A percentile compares a stretch with the other conserved stretches of the same genome.
These are phyloP conservation scores for Candoia aspera DNA, from an alignment of 2,113 vertebrate genomes.

Conservation along the genomic window DNA sequence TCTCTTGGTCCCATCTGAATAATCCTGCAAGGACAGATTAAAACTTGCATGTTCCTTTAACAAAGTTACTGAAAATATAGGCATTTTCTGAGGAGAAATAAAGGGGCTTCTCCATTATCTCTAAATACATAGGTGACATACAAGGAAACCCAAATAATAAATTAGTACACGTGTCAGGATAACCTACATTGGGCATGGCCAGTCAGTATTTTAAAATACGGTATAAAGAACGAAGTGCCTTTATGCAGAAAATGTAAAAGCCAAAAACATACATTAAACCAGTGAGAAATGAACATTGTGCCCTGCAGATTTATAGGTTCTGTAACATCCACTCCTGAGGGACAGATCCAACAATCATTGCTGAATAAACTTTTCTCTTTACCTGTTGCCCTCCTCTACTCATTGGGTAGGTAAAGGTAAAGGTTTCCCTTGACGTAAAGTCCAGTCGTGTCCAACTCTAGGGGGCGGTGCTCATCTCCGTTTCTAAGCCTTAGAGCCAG, in stretches of 20 bases:
- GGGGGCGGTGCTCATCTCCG: no score
- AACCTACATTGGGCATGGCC: background rate
- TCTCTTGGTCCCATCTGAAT: conserved; percentile 29
- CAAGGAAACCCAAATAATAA: background rate
- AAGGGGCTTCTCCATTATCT: background rate
- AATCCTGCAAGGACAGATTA: background rate
- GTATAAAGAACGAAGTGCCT: background rate
- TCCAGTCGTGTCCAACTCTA: no score
- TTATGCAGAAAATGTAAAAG: background rate
- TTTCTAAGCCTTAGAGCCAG: no score
- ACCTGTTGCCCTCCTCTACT: background rate
- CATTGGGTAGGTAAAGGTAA: no score
- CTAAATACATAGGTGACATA: background rate
- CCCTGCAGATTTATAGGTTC: background rate
- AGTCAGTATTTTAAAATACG: background rate
- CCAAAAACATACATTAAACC: background rate
- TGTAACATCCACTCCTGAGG: background rate
- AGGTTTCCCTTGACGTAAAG: no score
- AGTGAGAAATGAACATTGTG: background rate
- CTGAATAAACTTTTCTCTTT: background rate
- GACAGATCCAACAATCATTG: background rate
- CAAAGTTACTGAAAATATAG: background rate
- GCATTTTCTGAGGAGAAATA: background rate
- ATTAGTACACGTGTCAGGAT: background rate
- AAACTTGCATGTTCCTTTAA: background rate